phyloP scores from a whole-genome alignment of 1,140 invertebrate species.

The Parapsyche elsis region DNA sequence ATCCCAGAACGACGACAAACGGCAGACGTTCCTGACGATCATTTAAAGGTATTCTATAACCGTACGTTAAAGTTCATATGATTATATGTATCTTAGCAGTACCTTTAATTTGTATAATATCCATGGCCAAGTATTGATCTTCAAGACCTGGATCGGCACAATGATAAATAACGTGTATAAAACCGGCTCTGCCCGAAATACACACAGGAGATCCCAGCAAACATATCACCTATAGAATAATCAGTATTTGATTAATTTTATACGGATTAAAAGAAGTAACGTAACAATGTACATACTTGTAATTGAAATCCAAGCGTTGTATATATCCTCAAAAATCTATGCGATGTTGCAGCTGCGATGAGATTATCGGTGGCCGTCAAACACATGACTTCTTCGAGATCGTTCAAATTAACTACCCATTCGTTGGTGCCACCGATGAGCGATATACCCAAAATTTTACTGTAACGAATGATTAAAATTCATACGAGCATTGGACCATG shows the following conservation, averaged over 20 bases:
- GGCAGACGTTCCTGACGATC: neutral
- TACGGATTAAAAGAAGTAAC: neutral
- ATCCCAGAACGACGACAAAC: slow-evolving; percentile 55
- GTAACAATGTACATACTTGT: slow-evolving; percentile 69
- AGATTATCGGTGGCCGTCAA: slow-evolving; percentile 78
- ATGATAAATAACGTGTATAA: slow-evolving; percentile 84
- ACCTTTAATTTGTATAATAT: slow-evolving; percentile 63
- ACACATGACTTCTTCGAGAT: slow-evolving; percentile 80
- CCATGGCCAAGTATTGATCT: slow-evolving; percentile 72
- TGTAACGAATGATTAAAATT: slow-evolving; percentile 58
- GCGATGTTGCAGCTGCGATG: slow-evolving; percentile 81
- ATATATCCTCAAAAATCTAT: slow-evolving; percentile 82
- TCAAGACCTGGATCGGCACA: slow-evolving; percentile 63
- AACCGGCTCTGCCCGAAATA: slow-evolving; percentile 75
- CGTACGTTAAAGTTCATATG: too few relatives aligned
- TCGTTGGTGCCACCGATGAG: slow-evolving; percentile 87
- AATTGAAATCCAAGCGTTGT: slow-evolving; percentile 87
- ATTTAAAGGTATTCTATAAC: neutral
- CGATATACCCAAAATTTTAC: slow-evolving; percentile 80
- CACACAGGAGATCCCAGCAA: slow-evolving; percentile 79
- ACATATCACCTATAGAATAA: slow-evolving; percentile 66
- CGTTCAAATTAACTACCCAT: slow-evolving; percentile 83
- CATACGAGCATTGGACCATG: slow-evolving; percentile 49
- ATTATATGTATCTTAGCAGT: neutral
- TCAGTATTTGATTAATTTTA: neutral